A percentile compares a stretch with the other conserved stretches of the same genome.
Evolutionary conservation across 2,113 vertebrate species (phyloP).

Genomic region (Dunckerocampus dactyliophorus): DNA sequence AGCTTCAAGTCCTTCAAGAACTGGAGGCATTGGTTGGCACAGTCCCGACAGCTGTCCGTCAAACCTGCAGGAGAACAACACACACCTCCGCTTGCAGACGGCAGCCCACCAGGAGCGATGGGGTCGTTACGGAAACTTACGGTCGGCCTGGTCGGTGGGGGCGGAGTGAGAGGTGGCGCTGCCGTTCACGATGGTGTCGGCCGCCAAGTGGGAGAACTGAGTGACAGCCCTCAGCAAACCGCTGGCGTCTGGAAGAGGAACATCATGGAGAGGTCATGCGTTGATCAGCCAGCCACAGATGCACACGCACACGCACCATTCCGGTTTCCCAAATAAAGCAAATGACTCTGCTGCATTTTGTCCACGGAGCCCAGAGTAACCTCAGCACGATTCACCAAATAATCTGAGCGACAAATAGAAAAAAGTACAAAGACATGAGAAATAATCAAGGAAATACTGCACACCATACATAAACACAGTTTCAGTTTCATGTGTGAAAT

Average conservation of each 20-base stretch:
- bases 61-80: constrained; percentile 68
- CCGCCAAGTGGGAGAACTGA: constrained; percentile 83
- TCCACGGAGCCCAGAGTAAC: constrained; percentile 76
- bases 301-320: constrained; percentile 63
- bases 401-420: constrained; percentile 76
- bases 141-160: constrained; percentile 82
- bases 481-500: no score
- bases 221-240: constrained; percentile 78
- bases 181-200: constrained; percentile 84
- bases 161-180: constrained; percentile 80
- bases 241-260: constrained; percentile 67
- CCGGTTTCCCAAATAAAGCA: constrained; percentile 67
- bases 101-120: no score
- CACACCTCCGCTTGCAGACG: no score
- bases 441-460: no score
- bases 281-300: neutral
- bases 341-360: constrained; percentile 74
- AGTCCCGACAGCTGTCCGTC: constrained; percentile 80
- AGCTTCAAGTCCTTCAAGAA: constrained; percentile 80
- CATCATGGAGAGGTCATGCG: neutral
- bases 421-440: neutral
- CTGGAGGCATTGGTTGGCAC: constrained; percentile 79
- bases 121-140: constrained; percentile 69
- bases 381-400: constrained; percentile 80
- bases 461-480: no score